phyloP scores from a whole-genome alignment of 2,797 vertebrate genomes.

The Hyperoplus lanceolatus region DNA sequence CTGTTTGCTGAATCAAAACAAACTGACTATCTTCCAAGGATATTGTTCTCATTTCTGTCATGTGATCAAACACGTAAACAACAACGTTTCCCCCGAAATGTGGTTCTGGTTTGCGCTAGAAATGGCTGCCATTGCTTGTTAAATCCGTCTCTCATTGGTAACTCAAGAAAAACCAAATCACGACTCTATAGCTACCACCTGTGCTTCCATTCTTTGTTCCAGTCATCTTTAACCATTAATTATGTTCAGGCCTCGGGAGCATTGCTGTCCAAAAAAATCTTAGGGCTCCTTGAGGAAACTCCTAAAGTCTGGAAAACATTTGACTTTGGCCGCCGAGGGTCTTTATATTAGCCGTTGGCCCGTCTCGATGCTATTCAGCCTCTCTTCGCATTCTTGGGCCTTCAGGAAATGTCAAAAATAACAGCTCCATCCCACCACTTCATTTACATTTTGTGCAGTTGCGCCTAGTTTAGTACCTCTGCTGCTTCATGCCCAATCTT shows the following conservation, averaged over 20 bases:
- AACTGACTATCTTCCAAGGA: slow-evolving; percentile 1
- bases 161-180: slow-evolving; percentile 53
- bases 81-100: slow-evolving; percentile 46
- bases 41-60: slow-evolving; percentile 33
- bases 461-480: slow-evolving; percentile 14
- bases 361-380: slow-evolving; percentile 39
- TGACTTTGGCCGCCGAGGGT: slow-evolving; percentile 66
- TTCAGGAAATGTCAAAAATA: slow-evolving; percentile 72
- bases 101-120: slow-evolving; percentile 60
- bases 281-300: slow-evolving; percentile 60
- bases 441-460: slow-evolving; percentile 51
- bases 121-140: slow-evolving; percentile 50
- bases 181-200: slow-evolving; percentile 79
- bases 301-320: slow-evolving; percentile 79
- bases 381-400: slow-evolving; percentile 64
- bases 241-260: slow-evolving; percentile 69
- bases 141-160: slow-evolving; percentile 45
- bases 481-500: neutral
- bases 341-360: slow-evolving; percentile 61
- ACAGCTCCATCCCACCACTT: slow-evolving; percentile 56
- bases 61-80: slow-evolving; percentile 52
- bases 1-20: neutral
- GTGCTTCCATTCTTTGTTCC: slow-evolving; percentile 74
- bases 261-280: slow-evolving; percentile 54
- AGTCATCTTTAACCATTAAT: slow-evolving; percentile 73